phyloP scores from a whole-genome alignment of 2,888 invertebrate genomes.

The Ecdyonurus torrentis region DNA sequence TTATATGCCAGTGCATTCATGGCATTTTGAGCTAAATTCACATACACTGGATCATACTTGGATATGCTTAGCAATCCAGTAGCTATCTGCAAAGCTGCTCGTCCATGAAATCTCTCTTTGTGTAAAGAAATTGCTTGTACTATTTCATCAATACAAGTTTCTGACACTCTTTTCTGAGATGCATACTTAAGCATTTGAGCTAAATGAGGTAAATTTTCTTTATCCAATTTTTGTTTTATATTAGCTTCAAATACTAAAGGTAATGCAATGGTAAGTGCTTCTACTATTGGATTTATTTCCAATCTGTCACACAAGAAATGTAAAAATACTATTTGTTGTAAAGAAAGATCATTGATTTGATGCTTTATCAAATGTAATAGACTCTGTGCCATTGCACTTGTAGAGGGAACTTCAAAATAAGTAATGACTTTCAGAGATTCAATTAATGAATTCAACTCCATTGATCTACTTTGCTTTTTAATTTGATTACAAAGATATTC shows the following conservation, averaged over 20 bases:
- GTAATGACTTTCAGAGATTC: slow-evolving; percentile 40
- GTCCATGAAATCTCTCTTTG: not conserved
- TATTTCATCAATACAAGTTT: slow-evolving; percentile 28
- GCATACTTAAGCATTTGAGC: slow-evolving; percentile 37
- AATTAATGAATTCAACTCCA: slow-evolving; percentile 36
- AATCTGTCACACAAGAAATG: slow-evolving; percentile 38
- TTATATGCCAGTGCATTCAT: slow-evolving; percentile 31
- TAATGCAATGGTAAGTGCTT: slow-evolving; percentile 44
- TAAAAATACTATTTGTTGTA: slow-evolving; percentile 43
- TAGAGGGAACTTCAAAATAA: slow-evolving; percentile 37
- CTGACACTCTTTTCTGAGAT: slow-evolving; percentile 31
- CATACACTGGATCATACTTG: slow-evolving; percentile 20
- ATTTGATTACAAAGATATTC: slow-evolving; percentile 38
- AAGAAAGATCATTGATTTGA: slow-evolving; percentile 39
- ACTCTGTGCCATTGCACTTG: slow-evolving; percentile 40
- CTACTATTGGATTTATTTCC: slow-evolving; percentile 36
- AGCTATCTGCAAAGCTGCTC: not conserved
- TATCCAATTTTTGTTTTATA: slow-evolving; percentile 37
- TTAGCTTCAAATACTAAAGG: slow-evolving; percentile 49
- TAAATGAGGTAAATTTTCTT: slow-evolving; percentile 31
- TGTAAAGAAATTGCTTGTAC: not conserved
- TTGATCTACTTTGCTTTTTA: slow-evolving; percentile 33
- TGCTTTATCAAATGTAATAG: slow-evolving; percentile 43
- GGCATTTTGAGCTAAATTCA: slow-evolving; percentile 34
- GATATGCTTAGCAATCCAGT: not conserved